Evolutionary conservation across 2,888 invertebrate species (phyloP), one percentile per base, ranked within the genome.

Genomic region (Orthosia incerta): DNA sequence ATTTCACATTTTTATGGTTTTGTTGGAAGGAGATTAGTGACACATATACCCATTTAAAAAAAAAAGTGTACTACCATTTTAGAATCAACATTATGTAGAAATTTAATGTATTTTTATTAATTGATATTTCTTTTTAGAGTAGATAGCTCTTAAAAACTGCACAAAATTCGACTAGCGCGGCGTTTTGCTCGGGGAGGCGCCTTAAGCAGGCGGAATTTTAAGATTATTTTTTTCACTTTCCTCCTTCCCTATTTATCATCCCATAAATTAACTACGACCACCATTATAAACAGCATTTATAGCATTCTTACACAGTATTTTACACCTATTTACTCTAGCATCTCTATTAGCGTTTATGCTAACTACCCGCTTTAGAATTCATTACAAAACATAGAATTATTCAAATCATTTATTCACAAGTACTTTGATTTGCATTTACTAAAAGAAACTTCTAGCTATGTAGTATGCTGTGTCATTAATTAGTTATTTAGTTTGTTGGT

Each of bases 371-470:
- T 80, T 80, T 63, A 71, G 71, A 82, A 85, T 85, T 76, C 75
- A 85, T 80, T 82, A 74, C 26, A 76, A 80, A 71, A 80, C 74
- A 77, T 79, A 62, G 69, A 75, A 71, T 75, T 80, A 82, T 82
- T 84, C 71, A 75, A 80, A 78, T 75, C 26, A 60, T 77, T 81
- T 81, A 55, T 73, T 59, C 55, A 71, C 55, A 71, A 66, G 65
- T 53, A 53, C 61, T 64, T 72, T 62, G 78, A 69, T 78, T 81
- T 78, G 66, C 65, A 78, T 81, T 78, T 70, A 71, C 48, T 77
- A 7, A 62, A 71, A 64, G n/a, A 60, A 80, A 76, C 31, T 56
- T 26, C 53, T 15, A 20, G 9, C 20, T 62, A 13, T 59, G 46
- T 46, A 18, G 53, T 56, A 51, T 13, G n/a, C 2, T 48, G 39